Conservation (phyloP, 1,140 invertebrate genomes). For the Ptiloglossa arizonensis region DNA sequence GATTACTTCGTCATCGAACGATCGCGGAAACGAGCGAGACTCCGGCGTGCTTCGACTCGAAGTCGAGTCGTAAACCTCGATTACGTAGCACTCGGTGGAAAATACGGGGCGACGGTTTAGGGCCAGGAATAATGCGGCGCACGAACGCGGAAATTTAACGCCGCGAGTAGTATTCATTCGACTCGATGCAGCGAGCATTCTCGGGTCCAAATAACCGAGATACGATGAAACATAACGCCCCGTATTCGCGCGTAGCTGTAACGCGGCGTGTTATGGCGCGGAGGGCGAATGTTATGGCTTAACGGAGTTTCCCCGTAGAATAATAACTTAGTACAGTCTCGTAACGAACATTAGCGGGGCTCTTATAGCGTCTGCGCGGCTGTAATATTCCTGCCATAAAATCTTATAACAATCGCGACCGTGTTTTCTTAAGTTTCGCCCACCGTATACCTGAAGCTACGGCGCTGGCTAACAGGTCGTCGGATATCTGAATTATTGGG, state of each 20-base stretch:
- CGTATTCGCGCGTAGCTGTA: neutral
- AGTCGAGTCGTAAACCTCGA: neutral
- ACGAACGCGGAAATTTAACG: constrained; percentile 4
- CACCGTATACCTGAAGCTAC: neutral
- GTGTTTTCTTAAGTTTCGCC: constrained; percentile 33
- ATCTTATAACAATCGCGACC: constrained; percentile 25
- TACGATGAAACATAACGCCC: neutral
- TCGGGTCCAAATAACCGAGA: constrained; percentile 11
- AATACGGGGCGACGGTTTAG: constrained; percentile 1
- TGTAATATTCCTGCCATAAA: constrained; percentile 32
- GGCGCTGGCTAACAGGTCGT: constrained; percentile 1
- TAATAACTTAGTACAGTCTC: constrained; percentile 36
- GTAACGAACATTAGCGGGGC: constrained; percentile 37
- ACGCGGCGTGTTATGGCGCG: constrained; percentile 10
- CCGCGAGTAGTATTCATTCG: neutral
- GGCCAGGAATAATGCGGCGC: neutral
- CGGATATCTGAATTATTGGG: neutral
- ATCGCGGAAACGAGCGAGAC: too few relatives aligned
- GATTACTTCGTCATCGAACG: too few relatives aligned
- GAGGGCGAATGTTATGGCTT: constrained; percentile 24
- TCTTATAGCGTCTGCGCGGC: neutral
- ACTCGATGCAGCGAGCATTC: neutral
- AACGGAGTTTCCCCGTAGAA: constrained; percentile 35
- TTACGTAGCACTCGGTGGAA: neutral
- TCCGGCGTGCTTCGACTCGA: too few relatives aligned